These are phyloP conservation scores for Phoeniculus purpureus DNA, from an alignment of 2,797 vertebrate species.

Conservation along the genomic window DNA sequence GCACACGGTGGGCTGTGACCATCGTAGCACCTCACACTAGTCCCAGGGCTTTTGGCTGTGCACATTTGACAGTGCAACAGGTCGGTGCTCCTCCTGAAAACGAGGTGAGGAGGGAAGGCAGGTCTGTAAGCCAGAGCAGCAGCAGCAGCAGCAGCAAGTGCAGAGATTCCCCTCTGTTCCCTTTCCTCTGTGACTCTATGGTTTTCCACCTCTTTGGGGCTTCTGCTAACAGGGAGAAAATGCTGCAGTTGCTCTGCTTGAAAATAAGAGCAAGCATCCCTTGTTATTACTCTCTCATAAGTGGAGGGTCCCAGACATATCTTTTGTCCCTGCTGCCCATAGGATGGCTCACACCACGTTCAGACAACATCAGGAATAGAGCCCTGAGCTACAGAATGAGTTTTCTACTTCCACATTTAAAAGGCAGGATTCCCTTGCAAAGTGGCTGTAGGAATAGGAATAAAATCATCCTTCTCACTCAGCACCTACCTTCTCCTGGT, in stretches of 20 bases:
- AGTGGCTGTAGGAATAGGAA: neutral
- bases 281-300: neutral
- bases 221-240: neutral
- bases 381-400: neutral
- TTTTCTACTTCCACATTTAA: neutral
- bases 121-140: neutral
- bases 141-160: rapidly evolving
- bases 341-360: neutral
- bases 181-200: neutral
- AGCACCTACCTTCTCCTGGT: neutral
- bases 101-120: neutral
- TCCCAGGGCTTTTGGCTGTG: neutral
- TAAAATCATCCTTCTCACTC: neutral
- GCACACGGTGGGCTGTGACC: neutral
- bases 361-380: neutral
- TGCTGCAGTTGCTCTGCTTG: neutral
- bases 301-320: neutral
- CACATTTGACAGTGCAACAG: neutral
- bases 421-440: neutral
- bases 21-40: neutral
- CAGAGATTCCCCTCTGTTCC: neutral
- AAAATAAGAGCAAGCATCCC: neutral
- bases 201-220: neutral
- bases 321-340: neutral
- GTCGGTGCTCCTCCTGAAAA: neutral